A percentile compares a stretch with the other conserved stretches of the same genome.
Conservation (phyloP, 2,888 invertebrate species). For the Noctua fimbriata region DNA sequence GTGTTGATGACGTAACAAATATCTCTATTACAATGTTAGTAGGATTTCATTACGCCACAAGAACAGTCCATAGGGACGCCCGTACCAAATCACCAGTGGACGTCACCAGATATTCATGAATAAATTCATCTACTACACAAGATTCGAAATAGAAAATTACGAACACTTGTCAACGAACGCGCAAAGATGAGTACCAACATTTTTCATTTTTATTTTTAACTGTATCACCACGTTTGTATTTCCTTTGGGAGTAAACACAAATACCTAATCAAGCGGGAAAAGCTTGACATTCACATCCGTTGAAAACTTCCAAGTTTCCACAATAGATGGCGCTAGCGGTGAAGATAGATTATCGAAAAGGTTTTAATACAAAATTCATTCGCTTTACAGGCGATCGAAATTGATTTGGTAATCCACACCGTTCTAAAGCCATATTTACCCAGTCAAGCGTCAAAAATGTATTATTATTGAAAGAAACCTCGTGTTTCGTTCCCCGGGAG, state of each 20-base stretch:
- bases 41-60: neutral
- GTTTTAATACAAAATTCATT: conserved; percentile 6
- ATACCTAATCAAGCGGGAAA: conserved; percentile 62
- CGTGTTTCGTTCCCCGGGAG: conserved; percentile 52
- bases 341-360: neutral
- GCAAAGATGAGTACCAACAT: conserved; percentile 21
- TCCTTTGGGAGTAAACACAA: conserved; percentile 56
- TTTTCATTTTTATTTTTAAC: conserved; percentile 58
- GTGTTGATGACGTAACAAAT: neutral
- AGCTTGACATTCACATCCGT: conserved; percentile 36
- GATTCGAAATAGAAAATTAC: conserved; percentile 27
- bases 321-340: conserved; percentile 49
- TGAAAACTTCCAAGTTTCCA: conserved; percentile 18
- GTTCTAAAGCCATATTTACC: conserved; percentile 27
- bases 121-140: conserved; percentile 22
- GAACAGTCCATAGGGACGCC: neutral
- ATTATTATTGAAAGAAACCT: conserved; percentile 54
- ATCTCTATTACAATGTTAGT: neutral
- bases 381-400: neutral
- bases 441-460: conserved; percentile 46
- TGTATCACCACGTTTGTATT: conserved; percentile 45
- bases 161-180: conserved; percentile 25
- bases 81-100: neutral
- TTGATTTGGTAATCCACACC: conserved; percentile 36
- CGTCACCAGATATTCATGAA: neutral